These are phyloP conservation scores for Conger conger DNA, from an alignment of 2,113 vertebrate genomes.

Conservation along the genomic window DNA sequence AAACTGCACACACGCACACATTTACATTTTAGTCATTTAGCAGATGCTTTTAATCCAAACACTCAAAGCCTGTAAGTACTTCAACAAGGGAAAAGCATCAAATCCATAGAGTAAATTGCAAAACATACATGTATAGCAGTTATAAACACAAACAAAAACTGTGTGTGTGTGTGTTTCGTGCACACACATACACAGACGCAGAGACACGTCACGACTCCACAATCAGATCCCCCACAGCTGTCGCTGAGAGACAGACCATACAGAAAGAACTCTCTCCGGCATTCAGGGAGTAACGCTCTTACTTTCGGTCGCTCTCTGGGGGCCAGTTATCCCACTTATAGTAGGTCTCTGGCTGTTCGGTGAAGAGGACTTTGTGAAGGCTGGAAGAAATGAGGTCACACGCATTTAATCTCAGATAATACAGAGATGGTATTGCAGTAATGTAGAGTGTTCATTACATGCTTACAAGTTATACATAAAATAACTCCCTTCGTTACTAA, in stretches of 20 bases:
- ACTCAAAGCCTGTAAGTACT: no score
- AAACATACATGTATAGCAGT: neutral
- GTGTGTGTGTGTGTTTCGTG: no score
- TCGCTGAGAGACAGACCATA: neutral
- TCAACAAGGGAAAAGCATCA: no score
- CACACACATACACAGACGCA: neutral
- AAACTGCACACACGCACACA: slow-evolving; percentile 71
- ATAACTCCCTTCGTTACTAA: no score
- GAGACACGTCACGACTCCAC: neutral
- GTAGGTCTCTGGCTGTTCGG: slow-evolving; percentile 96
- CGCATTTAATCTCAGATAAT: neutral
- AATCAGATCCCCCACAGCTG: neutral
- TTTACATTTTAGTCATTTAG: no score
- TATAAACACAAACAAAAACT: no score
- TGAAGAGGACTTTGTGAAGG: slow-evolving; percentile 98
- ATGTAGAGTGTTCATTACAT: neutral
- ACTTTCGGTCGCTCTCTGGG: slow-evolving; percentile 97
- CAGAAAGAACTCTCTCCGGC: no score
- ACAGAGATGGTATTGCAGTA: neutral
- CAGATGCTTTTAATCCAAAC: no score
- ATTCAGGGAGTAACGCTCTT: slow-evolving; percentile 47
- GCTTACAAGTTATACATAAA: no score
- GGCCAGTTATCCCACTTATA: slow-evolving; percentile 99
- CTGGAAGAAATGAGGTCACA: slow-evolving; percentile 54
- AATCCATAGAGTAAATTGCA: no score